Evolutionary conservation across 2,113 vertebrate genomes (phyloP).

Genomic region (Heterotilapia buettikoferi): DNA sequence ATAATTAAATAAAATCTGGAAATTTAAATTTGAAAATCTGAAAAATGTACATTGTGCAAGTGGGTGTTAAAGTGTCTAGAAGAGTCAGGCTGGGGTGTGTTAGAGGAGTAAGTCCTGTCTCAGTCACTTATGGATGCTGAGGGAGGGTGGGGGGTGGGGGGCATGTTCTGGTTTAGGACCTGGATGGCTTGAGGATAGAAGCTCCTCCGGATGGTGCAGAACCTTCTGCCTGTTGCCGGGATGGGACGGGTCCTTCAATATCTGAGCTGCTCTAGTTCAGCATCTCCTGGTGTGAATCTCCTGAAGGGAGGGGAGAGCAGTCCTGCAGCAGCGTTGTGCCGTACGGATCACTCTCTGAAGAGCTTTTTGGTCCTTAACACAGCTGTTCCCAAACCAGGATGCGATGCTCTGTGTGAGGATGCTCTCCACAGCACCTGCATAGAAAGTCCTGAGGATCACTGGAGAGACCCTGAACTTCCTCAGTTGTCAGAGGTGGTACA

Average conservation of each 20-base stretch:
- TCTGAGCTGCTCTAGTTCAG: background rate
- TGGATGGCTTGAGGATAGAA: background rate
- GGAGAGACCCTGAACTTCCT: background rate
- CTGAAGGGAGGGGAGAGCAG: background rate
- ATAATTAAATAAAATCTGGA: background rate
- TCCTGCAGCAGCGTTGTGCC: background rate
- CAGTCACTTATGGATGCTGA: background rate
- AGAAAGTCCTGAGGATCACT: accelerated
- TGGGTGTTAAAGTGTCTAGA: background rate
- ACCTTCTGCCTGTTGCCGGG: accelerated
- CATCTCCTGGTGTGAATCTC: background rate
- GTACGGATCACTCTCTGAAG: background rate
- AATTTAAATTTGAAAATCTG: background rate
- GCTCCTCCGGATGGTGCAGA: background rate
- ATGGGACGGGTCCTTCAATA: background rate
- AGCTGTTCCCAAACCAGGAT: background rate
- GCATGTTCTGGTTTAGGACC: background rate
- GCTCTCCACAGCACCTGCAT: background rate
- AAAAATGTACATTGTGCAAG: background rate
- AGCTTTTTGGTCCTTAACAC: background rate
- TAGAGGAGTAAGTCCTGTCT: background rate
- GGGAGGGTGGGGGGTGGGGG: background rate
- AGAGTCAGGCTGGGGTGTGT: background rate
- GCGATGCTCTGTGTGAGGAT: background rate
- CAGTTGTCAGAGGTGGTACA: background rate